Base-by-base conservation (phyloP, 2,888 invertebrate species). In the Hydroisotoma schaefferi region DNA sequence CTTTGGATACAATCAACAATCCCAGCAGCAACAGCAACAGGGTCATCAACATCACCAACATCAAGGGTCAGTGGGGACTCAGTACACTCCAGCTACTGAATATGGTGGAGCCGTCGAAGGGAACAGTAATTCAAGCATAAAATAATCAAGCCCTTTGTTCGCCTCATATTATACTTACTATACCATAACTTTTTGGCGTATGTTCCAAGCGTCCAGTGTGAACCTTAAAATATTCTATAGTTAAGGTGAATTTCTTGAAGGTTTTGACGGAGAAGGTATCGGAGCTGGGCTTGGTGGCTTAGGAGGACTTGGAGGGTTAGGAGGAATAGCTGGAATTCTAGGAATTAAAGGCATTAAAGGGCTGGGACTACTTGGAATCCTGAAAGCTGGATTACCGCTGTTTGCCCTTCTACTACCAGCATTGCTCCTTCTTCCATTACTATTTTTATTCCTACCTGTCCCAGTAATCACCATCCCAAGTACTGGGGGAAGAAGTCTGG, bases 291-390 rank as follows among this genome's bases (percentile, higher is more conserved):
- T 59, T 2, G 67, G 67, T 18, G 69, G 67, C 5, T 40, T 64
- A 27, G 63, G 57, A 33, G 64, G 67, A 26, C 53, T 69, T 10
- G 62, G 65, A 3, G 66, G 63, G 18, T 52, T 62, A 26, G 62
- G 59, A 10, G 65, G 65, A 25, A 37, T 65, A 15, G 65, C 62
- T 10, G 69, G 69, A 1, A 52, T 65, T 25, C 51, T 69, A 2
- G 71, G 71, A 26, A 28, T 71, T 4, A 67, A 69, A 47, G 70
- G 70, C 22, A 28, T 71, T 18, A 66, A 68, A 28, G 67, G 67
- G 5, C 40, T 68, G n/a, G 71, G 71, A 18, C 28, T 69, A 20
- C 25, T 69, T 1, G 71, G 64, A 15, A 28, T 71, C 12, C 27
- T 63, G 12, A 68, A 68, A 44, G 61, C 59, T 22, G 67, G 63